Percentiles rank a stretch among this genome's conserved stretches.
Evolutionary conservation across 53 echinoderm and acorn worm genomes (phyloP).

Genomic region (Antedon mediterranea): DNA sequence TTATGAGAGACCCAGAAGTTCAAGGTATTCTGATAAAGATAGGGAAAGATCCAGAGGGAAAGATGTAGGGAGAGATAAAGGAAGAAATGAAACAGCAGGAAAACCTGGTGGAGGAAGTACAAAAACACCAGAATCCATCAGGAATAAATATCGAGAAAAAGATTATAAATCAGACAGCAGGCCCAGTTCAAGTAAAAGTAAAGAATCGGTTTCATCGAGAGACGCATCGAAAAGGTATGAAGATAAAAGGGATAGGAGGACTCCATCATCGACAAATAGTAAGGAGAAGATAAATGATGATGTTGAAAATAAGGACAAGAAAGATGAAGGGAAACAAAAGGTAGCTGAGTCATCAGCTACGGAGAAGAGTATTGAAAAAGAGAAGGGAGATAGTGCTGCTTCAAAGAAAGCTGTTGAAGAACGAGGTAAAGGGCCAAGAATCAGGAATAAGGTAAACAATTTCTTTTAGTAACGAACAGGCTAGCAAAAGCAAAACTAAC

Average conservation of each 20-base stretch:
- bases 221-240: neutral
- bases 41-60: neutral
- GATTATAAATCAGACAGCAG: neutral
- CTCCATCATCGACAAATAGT: neutral
- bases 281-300: neutral
- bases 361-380: neutral
- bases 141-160: conserved; percentile 3
- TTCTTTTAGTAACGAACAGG: too few species aligned
- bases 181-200: neutral
- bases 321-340: neutral
- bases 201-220: neutral
- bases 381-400: neutral
- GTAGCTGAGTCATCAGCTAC: neutral
- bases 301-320: neutral
- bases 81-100: conserved; percentile 7
- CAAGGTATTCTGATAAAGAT: conserved; percentile 16
- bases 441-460: neutral
- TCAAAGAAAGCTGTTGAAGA: neutral
- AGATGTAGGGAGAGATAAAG: conserved; percentile 18
- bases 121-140: neutral
- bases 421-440: neutral
- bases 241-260: neutral
- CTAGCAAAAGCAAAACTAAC: too few species aligned
- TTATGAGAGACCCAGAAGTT: conserved; percentile 7
- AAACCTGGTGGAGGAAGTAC: conserved; percentile 10